Base-by-base conservation (phyloP, 92 coral and sea anemone species). In the Micromussa lordhowensis region DNA sequence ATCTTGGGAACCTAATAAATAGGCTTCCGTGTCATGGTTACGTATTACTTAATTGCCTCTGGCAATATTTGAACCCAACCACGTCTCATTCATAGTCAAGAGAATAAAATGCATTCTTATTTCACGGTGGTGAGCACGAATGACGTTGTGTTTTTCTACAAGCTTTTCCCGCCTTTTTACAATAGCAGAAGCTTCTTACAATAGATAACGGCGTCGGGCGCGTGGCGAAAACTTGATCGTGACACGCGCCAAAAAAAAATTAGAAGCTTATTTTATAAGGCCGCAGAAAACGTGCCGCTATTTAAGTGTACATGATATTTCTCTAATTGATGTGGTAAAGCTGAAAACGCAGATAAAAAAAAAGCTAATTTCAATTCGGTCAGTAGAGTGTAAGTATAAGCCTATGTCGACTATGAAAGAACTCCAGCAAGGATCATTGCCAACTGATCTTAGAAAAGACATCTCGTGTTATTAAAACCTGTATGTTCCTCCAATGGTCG, bases 141-240 rank as follows among this genome's bases (percentile, higher is more conserved):
- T 19, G 28, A 48, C 11, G 68, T 28, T 16, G 68, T 40, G 83
- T 59, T 55, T 59, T 30, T 63, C 24, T 58, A 32, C 26, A 36
- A 29, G 11, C 4, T 32, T 84, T 84, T 84, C 86, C 81, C 72
- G 68, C 79, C 79, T 73, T 71, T 71, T 32, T 22, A 70, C 66
- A 82, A 31, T 16, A 38, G 75, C n/a, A n/a, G n/a, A n/a, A n/a
- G n/a, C 79, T 73, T 71, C 54, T 32, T 22, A 70, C 66, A 82
- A 31, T 16, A 38, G 75, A 66, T 81, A 28, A 40, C 40, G 55
- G 68, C 35, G 48, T 49, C 19, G 68, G 68, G 51, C 66, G 86
- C 78, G 66, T 48, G 86, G 63, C 30, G 78, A 32, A 38, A 49
- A 82, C 66, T 30, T 49, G 78, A 68, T 32, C 26, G 44, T 48